phyloP scores from a whole-genome alignment of 2,888 invertebrate genomes.

The Achlya flavicornis region DNA sequence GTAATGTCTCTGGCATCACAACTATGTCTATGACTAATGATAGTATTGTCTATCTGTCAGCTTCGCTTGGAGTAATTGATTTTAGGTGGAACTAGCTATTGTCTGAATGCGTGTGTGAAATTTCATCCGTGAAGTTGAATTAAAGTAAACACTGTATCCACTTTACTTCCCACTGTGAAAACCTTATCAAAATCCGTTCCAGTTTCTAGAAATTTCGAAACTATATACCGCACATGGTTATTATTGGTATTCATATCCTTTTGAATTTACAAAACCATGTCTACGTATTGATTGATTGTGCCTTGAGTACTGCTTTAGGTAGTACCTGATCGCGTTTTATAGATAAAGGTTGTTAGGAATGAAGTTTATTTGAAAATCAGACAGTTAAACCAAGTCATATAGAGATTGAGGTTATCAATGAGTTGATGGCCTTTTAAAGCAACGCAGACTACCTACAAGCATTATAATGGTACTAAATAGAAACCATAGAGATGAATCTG shows the following conservation, averaged over 20 bases:
- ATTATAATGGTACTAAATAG: background rate
- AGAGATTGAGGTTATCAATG: slow-evolving; percentile 5
- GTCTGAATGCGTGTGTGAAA: background rate
- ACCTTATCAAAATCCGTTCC: background rate
- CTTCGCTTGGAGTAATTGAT: background rate
- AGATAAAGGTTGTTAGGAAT: background rate
- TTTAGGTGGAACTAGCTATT: background rate
- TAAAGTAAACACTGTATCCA: background rate
- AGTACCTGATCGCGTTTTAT: slow-evolving; percentile 3
- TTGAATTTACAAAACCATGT: background rate
- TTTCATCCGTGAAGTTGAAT: background rate
- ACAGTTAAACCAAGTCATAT: background rate
- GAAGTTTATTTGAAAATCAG: no score
- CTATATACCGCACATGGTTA: background rate
- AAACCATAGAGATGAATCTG: background rate
- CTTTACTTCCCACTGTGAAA: background rate
- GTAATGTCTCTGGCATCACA: background rate
- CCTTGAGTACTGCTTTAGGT: background rate
- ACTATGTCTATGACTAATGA: slow-evolving; percentile 1
- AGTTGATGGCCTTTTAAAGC: slow-evolving; percentile 8
- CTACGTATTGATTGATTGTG: background rate
- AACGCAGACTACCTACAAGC: background rate
- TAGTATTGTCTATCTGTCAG: background rate
- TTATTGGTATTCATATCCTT: background rate
- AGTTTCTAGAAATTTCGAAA: background rate